Evolutionary conservation across 92 coral and sea anemone genomes (phyloP).

Genomic region (Plumapathes pennacea): DNA sequence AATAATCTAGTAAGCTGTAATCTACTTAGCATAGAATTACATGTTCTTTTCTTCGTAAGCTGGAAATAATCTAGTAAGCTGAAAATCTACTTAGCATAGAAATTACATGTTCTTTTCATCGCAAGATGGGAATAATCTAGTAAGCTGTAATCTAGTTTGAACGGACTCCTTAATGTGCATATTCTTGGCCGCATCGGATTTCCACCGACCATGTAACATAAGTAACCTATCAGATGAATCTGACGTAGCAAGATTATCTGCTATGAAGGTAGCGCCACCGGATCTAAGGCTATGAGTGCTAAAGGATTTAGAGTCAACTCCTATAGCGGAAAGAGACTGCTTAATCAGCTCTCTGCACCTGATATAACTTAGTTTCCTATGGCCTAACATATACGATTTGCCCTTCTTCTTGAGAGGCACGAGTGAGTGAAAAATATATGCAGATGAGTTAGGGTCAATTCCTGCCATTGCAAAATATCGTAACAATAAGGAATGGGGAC

Average conservation of each 20-base stretch:
- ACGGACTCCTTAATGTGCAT: constrained; percentile 23
- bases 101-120: too few relatives aligned
- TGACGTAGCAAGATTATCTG: background rate
- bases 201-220: constrained; percentile 45
- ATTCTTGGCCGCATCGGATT: constrained; percentile 29
- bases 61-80: too few relatives aligned
- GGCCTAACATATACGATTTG: constrained; percentile 8
- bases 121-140: too few relatives aligned
- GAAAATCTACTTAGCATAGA: too few relatives aligned
- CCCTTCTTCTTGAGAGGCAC: constrained; percentile 3
- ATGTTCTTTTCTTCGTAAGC: too few relatives aligned
- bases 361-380: constrained; percentile 17
- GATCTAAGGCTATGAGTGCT: constrained; percentile 46
- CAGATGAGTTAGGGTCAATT: constrained; percentile 2
- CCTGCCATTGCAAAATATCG: constrained; percentile 22
- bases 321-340: constrained; percentile 31
- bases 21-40: too few relatives aligned
- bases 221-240: constrained; percentile 18
- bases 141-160: too few relatives aligned
- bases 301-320: constrained; percentile 2
- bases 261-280: constrained; percentile 40
- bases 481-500: constrained; percentile 31
- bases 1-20: too few relatives aligned
- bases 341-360: constrained; percentile 46
- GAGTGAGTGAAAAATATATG: constrained; percentile 13